phyloP scores from a whole-genome alignment of 2,113 vertebrate species.

The Oreochromis tanganicae region DNA sequence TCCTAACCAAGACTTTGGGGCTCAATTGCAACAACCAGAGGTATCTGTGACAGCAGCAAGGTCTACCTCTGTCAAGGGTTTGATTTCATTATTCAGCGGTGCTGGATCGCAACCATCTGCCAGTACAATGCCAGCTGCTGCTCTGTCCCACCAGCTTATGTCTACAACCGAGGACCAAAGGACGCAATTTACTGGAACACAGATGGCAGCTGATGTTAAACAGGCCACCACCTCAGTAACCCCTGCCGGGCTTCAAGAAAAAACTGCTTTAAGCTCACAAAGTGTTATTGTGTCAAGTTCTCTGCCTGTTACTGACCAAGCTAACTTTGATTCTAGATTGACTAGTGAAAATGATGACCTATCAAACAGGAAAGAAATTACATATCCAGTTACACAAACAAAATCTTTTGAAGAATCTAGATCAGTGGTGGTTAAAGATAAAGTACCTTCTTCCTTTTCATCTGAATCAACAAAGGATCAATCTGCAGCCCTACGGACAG shows the following conservation, averaged over 20 bases:
- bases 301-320: background rate
- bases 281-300: background rate
- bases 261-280: background rate
- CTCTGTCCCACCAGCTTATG: background rate
- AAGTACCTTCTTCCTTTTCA: background rate
- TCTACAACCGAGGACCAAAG: background rate
- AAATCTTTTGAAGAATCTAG: background rate
- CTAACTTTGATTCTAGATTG: background rate
- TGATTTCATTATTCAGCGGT: conserved; percentile 58
- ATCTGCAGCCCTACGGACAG: background rate
- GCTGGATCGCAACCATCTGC: background rate
- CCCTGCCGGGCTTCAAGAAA: background rate
- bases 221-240: background rate
- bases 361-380: background rate
- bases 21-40: background rate
- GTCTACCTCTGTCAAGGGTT: conserved; percentile 43
- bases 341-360: background rate
- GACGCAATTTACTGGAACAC: background rate
- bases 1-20: background rate
- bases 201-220: background rate
- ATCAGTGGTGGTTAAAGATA: background rate
- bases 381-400: background rate
- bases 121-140: background rate
- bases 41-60: background rate
- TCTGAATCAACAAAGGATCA: background rate